Percentiles rank a stretch among this genome's conserved stretches.
Evolutionary conservation across 2,797 vertebrate genomes (phyloP).

Genomic region (Hapalemur alaotrensis): DNA sequence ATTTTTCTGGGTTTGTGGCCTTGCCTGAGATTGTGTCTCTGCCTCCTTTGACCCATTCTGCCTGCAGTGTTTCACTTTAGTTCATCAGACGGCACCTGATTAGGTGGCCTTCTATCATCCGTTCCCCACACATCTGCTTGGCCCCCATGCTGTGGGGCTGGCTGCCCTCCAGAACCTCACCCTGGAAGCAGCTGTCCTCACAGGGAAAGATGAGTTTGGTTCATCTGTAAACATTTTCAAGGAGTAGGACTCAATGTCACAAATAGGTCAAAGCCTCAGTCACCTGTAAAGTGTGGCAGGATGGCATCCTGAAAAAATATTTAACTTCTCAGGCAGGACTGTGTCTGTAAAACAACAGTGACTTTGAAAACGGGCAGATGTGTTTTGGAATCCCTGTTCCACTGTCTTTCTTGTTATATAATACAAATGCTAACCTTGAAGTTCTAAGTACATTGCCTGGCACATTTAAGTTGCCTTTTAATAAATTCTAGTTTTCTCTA

Average conservation of each 20-base stretch:
- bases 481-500: neutral
- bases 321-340: neutral
- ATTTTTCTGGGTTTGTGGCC: neutral
- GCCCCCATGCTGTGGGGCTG: neutral
- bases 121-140: slow-evolving; percentile 50
- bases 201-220: slow-evolving; percentile 9
- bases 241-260: slow-evolving; percentile 39
- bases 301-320: slow-evolving; percentile 12
- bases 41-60: slow-evolving; percentile 12
- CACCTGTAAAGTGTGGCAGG: slow-evolving; percentile 10
- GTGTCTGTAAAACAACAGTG: neutral
- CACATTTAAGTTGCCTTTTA: neutral
- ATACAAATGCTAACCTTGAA: neutral
- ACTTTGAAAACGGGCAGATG: neutral
- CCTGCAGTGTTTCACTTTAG: slow-evolving; percentile 31
- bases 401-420: neutral
- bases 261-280: slow-evolving; percentile 47
- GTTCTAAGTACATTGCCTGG: neutral
- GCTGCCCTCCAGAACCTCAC: slow-evolving; percentile 59
- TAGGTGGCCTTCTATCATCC: slow-evolving; percentile 59
- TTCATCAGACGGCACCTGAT: slow-evolving; percentile 51
- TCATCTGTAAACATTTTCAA: slow-evolving; percentile 52
- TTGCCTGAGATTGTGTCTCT: neutral
- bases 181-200: slow-evolving; percentile 57
- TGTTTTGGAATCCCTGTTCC: neutral